Conservation (phyloP, 2,888 invertebrate genomes). For the Pinctada fucata region DNA sequence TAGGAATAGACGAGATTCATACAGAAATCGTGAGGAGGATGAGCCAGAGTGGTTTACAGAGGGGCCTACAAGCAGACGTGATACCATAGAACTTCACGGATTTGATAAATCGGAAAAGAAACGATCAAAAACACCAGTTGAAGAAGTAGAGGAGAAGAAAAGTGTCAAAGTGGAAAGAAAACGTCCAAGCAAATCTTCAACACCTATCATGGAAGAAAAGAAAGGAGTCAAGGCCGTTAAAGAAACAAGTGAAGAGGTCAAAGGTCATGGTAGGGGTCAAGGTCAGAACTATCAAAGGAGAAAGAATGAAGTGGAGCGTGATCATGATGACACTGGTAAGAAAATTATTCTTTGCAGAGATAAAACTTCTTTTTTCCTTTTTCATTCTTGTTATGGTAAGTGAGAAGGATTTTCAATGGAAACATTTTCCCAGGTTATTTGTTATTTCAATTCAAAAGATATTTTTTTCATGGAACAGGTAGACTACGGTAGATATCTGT, state of each 20-base stretch:
- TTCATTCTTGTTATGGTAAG: too few species aligned
- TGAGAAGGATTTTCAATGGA: too few species aligned
- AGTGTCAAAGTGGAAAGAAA: conserved; percentile 2
- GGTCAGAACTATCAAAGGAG: conserved; percentile 13
- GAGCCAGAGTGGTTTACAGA: conserved; percentile 93
- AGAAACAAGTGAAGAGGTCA: conserved; percentile 8
- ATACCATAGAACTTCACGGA: conserved; percentile 94
- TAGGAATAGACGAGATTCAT: conserved; percentile 33
- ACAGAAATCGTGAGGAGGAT: conserved; percentile 79
- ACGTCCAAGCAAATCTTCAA: conserved; percentile 32
- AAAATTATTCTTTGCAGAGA: not conserved
- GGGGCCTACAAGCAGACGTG: conserved; percentile 92
- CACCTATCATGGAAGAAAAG: not conserved
- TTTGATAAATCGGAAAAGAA: conserved; percentile 84
- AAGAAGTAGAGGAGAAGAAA: conserved; percentile 23
- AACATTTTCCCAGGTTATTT: too few species aligned
- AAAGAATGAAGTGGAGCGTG: conserved; percentile 8
- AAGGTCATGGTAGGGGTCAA: conserved; percentile 22
- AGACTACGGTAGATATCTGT: too few species aligned
- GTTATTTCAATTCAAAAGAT: too few species aligned
- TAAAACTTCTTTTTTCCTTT: not conserved
- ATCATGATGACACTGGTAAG: not conserved
- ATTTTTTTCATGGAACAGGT: too few species aligned
- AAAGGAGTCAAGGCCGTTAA: not conserved
- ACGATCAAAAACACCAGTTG: conserved; percentile 19